Base-by-base conservation (phyloP, 64 coral and sea anemone species). In the Anthopleura sola region DNA sequence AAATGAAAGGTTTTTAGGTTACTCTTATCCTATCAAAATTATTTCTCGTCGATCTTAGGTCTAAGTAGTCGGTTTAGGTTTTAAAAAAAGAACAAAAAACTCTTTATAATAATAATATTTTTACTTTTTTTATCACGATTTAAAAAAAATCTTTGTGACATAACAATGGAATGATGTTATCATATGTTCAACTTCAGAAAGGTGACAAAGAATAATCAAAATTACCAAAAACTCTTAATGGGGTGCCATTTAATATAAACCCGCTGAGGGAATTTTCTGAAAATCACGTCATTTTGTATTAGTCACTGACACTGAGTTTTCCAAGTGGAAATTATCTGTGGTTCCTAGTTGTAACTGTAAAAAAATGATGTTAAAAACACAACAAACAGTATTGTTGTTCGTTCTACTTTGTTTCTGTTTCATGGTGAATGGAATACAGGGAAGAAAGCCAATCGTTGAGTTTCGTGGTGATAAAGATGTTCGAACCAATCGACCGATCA, bases 401-500 rank as follows among this genome's bases (percentile, higher is more conserved):
- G 19, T 81, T 46, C 39, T 28, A 7, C 38, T 81, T 48, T 46
- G 20, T 81, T 24, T 18, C 13, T 46, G 78, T 81, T 46, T 81
- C 3, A 26, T 24, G 38, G 49, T 1, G 7, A 46, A 58, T 17
- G 82, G 49, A 28, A 50, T 18, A 31, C 37, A 83, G 28, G 82
- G 49, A 28, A 50, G 34, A 31, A 60, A 83, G 28, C 49, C 46
- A 10, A 20, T 49, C 9, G 32, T 83, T 31, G 76, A 79, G 24
- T 83, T 83, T 38, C 82, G 82, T 17, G 82, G 82, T 12, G 55
- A 57, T 26, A 56, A 60, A 12, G 50, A 80, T 26, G 86, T 92
- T 20, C 86, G 84, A 68, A 96, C 90, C 28, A 89, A 96, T 54
- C 83, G 84, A 18, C 94, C 94, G 1, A 96, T 92, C 54, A 92